Evolutionary conservation across 1,140 invertebrate species (phyloP).

Genomic region (Rhyacophila brunnea): DNA sequence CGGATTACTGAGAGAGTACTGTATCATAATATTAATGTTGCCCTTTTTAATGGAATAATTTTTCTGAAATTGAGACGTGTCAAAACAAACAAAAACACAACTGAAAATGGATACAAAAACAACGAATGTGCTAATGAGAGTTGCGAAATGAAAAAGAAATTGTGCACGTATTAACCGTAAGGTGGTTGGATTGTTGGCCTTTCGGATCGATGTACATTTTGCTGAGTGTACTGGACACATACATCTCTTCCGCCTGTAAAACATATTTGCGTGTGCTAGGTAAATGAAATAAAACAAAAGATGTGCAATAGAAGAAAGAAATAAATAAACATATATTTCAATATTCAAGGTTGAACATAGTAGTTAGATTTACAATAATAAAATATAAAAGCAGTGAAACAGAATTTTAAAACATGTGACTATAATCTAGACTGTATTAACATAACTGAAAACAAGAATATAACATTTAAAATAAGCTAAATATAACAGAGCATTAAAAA

Average conservation of each 20-base stretch:
- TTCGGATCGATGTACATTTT: conserved; percentile 22
- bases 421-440: conserved; percentile 5
- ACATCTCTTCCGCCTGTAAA: conserved; percentile 15
- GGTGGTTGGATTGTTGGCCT: background rate
- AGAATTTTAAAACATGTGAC: background rate
- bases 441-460: background rate
- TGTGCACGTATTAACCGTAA: conserved; percentile 1
- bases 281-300: background rate
- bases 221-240: conserved; percentile 22
- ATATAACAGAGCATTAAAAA: background rate
- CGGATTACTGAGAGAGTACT: no score
- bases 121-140: background rate
- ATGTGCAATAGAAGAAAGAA: background rate
- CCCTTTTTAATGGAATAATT: no score
- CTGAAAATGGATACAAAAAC: background rate
- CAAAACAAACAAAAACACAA: background rate
- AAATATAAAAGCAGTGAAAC: background rate
- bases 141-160: background rate
- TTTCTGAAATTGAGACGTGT: background rate
- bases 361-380: background rate
- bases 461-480: background rate
- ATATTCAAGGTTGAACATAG: no score
- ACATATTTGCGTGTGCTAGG: background rate
- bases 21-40: no score
- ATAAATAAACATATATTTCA: background rate